Evolutionary conservation across 2,113 vertebrate species (phyloP).

Genomic region (Monopterus albus): DNA sequence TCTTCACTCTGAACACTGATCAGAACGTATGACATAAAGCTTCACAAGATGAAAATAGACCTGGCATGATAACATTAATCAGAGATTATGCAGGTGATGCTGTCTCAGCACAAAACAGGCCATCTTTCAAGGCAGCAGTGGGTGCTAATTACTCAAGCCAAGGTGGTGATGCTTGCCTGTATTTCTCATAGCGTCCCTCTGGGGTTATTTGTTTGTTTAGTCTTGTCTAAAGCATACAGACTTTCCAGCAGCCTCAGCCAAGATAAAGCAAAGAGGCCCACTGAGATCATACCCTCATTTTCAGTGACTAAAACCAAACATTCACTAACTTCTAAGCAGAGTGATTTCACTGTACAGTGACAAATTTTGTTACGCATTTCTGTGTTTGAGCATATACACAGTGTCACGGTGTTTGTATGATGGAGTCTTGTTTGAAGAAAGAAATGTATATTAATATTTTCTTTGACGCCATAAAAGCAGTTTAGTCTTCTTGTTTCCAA

Average conservation of each 20-base stretch:
- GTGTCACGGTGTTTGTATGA: constrained; percentile 39
- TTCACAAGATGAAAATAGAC: constrained; percentile 25
- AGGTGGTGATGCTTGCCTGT: constrained; percentile 52
- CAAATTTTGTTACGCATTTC: constrained; percentile 6
- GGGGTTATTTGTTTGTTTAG: constrained; percentile 69
- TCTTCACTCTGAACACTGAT: no score
- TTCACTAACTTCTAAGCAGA: constrained; percentile 14
- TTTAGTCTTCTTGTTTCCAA: background rate
- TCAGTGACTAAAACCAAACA: constrained; percentile 52
- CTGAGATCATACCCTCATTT: constrained; percentile 25
- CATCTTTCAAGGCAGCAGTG: constrained; percentile 36
- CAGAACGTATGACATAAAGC: constrained; percentile 16
- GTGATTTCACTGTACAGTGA: background rate
- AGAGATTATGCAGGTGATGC: constrained; percentile 26
- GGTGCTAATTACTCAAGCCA: constrained; percentile 35
- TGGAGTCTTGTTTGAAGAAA: constrained; percentile 17
- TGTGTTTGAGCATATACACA: constrained; percentile 16
- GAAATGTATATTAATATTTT: constrained; percentile 1
- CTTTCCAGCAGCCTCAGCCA: constrained; percentile 69
- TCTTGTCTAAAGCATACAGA: constrained; percentile 49
- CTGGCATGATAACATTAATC: constrained; percentile 37
- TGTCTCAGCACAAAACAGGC: constrained; percentile 42
- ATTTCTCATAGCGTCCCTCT: constrained; percentile 48
- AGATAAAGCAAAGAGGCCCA: constrained; percentile 34
- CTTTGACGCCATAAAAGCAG: background rate